These are phyloP conservation scores for Aegotheles bennettii DNA, from an alignment of 2,113 vertebrate species.

Conservation along the genomic window DNA sequence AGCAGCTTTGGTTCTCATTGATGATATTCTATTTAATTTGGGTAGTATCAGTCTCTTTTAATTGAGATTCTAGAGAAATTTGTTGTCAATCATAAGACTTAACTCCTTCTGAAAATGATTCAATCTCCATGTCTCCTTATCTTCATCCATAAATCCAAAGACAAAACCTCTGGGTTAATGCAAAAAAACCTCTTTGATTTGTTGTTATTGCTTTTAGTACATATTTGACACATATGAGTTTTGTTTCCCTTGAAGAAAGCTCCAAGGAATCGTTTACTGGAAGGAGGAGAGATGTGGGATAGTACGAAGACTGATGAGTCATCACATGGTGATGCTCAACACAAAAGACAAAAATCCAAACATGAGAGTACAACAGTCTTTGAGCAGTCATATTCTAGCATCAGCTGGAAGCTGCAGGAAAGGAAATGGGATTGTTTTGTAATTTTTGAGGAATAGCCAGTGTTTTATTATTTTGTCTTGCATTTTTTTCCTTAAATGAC, in stretches of 20 bases:
- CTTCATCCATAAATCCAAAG: neutral
- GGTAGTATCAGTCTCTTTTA: neutral
- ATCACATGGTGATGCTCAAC: neutral
- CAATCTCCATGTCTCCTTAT: fast-evolving
- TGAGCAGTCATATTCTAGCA: neutral
- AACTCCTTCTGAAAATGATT: neutral
- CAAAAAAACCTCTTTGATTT: neutral
- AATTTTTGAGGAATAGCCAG: neutral
- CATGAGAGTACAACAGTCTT: neutral
- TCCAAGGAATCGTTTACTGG: neutral
- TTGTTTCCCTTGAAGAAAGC: neutral
- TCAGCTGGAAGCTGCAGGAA: neutral
- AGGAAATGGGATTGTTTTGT: neutral
- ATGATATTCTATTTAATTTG: neutral
- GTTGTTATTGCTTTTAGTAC: neutral
- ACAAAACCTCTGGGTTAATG: neutral
- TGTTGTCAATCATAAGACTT: neutral
- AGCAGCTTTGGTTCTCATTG: neutral
- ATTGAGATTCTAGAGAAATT: neutral
- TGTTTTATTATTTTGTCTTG: neutral
- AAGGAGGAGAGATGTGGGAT: neutral
- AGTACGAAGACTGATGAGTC: neutral
- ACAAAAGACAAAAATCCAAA: neutral
- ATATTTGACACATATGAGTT: neutral
- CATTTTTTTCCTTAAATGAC: neutral